Evolutionary conservation across 1,140 invertebrate genomes (phyloP).

Genomic region (Colletes gigas): DNA sequence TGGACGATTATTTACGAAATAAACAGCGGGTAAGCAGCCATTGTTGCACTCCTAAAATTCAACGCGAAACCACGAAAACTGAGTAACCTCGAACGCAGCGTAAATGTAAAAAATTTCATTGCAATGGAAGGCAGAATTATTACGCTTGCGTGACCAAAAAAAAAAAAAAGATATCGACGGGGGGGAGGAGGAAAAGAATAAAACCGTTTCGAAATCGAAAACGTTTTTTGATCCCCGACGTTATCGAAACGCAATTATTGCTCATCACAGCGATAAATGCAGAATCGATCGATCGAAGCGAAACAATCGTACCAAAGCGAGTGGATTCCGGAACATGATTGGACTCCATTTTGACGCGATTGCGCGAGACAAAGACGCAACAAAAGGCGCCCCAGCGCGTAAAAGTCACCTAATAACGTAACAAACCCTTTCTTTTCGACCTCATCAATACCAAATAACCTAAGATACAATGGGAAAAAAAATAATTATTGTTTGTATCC

Average conservation of each 20-base stretch:
- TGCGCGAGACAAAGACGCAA: background rate
- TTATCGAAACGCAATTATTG: background rate
- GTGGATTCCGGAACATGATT: background rate
- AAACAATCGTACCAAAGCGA: background rate
- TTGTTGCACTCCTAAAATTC: slow-evolving; percentile 3
- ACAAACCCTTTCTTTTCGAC: too few species aligned
- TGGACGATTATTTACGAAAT: slow-evolving; percentile 1
- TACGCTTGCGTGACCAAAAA: background rate
- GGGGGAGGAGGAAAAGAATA: background rate
- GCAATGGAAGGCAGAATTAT: background rate
- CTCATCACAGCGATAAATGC: background rate
- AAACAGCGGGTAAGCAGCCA: slow-evolving; percentile 8
- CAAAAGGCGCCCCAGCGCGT: background rate
- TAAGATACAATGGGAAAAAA: too few species aligned
- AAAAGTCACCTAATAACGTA: background rate
- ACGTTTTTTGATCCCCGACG: background rate
- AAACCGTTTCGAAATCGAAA: background rate
- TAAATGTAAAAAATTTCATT: slow-evolving; percentile 1
- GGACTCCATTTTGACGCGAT: background rate
- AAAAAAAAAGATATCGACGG: background rate
- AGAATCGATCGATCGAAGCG: background rate
- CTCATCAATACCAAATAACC: too few species aligned
- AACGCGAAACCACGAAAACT: slow-evolving; percentile 6
- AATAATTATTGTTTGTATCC: too few species aligned
- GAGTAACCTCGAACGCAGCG: background rate